Conservation (phyloP, 2,113 vertebrate genomes). For the Martes martes region DNA sequence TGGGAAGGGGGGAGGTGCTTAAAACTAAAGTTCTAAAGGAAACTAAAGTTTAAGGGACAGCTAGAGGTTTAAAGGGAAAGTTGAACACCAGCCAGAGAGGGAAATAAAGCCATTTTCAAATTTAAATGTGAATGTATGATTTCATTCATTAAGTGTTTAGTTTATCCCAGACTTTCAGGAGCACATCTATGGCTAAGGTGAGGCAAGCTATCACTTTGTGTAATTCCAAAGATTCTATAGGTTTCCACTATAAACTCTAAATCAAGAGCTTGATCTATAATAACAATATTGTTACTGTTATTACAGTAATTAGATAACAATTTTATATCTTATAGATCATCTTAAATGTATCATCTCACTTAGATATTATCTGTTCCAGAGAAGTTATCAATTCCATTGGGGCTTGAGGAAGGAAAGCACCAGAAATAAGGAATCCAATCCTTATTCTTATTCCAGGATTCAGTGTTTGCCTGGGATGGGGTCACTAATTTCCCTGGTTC, state of each 20-base stretch:
- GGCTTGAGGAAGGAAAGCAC: not conserved
- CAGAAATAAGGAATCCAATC: not conserved
- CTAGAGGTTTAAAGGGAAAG: not conserved
- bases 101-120: not conserved
- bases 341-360: not conserved
- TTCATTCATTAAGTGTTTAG: not conserved
- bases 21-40: not conserved
- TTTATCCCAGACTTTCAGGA: not conserved
- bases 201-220: not conserved
- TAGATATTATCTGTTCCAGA: not conserved
- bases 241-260: not conserved
- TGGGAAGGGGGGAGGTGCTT: not conserved
- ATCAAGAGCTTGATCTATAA: not conserved
- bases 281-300: not conserved
- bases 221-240: not conserved
- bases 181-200: no score
- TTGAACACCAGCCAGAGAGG: not conserved
- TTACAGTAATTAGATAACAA: not conserved
- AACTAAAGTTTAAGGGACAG: not conserved
- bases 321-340: not conserved
- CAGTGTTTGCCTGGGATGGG: not conserved
- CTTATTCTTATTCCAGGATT: not conserved
- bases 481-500: not conserved
- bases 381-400: not conserved
- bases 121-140: not conserved